phyloP scores from a whole-genome alignment of 2,888 invertebrate species.

The Agonum fuliginosum region DNA sequence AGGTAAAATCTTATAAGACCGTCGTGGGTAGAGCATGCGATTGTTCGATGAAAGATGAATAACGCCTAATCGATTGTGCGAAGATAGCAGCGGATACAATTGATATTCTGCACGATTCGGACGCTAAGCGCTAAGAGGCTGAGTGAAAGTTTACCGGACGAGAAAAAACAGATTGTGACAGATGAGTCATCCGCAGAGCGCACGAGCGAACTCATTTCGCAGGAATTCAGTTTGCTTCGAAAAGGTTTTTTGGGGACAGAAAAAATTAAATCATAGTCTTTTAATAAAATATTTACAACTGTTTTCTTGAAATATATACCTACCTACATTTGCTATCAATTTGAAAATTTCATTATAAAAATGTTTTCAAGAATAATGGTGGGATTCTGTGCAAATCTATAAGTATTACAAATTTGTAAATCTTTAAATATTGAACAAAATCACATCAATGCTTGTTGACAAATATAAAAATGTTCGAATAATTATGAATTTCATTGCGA shows the following conservation, averaged over 20 bases:
- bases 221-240: constrained; percentile 1
- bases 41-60: constrained; percentile 51
- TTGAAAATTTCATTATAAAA: too few relatives aligned
- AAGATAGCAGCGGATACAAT: constrained; percentile 31
- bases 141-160: constrained; percentile 38
- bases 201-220: not conserved
- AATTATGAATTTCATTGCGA: too few relatives aligned
- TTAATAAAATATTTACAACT: not conserved
- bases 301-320: too few relatives aligned
- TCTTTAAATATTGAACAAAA: too few relatives aligned
- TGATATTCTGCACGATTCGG: constrained; percentile 39
- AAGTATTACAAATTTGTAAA: too few relatives aligned
- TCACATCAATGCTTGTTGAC: too few relatives aligned
- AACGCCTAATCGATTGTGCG: constrained; percentile 47
- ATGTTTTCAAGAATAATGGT: too few relatives aligned
- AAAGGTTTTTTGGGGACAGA: not conserved
- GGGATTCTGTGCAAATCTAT: too few relatives aligned
- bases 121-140: not conserved
- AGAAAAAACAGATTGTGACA: constrained; percentile 17
- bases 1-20: constrained; percentile 6
- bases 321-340: too few relatives aligned
- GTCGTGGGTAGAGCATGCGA: constrained; percentile 25
- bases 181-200: constrained; percentile 48
- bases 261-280: not conserved
- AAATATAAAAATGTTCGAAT: too few relatives aligned